phyloP scores from a whole-genome alignment of 2,113 vertebrate species.

The Corythaeola cristata region DNA sequence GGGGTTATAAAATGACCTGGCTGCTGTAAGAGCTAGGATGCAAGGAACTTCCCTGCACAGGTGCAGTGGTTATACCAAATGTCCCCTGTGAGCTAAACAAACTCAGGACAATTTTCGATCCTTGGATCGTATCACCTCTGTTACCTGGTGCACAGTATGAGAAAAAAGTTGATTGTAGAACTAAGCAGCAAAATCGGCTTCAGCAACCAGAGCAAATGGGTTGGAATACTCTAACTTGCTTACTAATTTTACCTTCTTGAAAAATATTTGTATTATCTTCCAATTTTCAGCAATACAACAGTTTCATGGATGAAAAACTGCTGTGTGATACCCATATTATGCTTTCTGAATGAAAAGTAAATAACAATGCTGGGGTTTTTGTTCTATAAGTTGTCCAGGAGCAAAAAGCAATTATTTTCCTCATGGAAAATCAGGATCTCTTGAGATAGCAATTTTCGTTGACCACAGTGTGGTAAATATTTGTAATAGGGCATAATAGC shows the following conservation, averaged over 20 bases:
- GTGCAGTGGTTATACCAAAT: not conserved
- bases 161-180: not conserved
- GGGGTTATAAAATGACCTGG: not conserved
- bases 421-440: not conserved
- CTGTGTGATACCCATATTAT: not conserved
- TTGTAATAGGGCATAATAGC: not conserved
- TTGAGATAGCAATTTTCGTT: constrained; percentile 21
- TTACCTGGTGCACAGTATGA: not conserved
- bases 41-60: not conserved
- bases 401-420: not conserved
- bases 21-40: not conserved
- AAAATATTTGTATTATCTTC: not conserved
- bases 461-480: not conserved
- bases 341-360: not conserved
- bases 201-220: not conserved
- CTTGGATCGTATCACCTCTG: not conserved
- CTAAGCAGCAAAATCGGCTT: not conserved
- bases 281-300: not conserved
- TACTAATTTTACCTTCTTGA: not conserved
- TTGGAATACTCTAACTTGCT: not conserved
- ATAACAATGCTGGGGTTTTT: not conserved
- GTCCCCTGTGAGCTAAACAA: not conserved
- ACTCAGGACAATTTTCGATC: not conserved
- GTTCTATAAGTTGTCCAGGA: not conserved
- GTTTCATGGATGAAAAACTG: not conserved